Conservation (phyloP, 2,113 vertebrate species). For the Addax nasomaculatus region DNA sequence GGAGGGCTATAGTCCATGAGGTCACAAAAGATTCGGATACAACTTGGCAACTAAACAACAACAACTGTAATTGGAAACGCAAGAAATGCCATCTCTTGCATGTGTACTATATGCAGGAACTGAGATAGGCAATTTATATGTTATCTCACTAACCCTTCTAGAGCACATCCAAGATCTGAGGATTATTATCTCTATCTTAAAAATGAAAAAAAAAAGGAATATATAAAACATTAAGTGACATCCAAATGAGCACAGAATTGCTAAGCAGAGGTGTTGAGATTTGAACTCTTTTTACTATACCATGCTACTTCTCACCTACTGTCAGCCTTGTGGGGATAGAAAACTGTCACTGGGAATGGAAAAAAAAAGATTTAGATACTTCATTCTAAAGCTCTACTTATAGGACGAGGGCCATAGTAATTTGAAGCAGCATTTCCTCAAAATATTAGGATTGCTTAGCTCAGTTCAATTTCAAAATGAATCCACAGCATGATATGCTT, state of each 20-base stretch:
- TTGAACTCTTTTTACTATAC: not conserved
- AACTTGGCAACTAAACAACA: not conserved
- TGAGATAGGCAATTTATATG: not conserved
- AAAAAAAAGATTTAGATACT: not conserved
- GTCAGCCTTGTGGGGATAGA: not conserved
- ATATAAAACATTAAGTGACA: not conserved
- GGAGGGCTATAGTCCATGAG: not conserved
- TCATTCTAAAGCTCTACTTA: not conserved
- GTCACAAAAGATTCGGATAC: not conserved
- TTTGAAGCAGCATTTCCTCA: not conserved
- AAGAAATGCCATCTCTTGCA: not conserved
- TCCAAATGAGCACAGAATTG: not conserved
- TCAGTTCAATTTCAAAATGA: not conserved
- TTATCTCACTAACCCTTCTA: not conserved
- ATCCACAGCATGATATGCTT: not conserved
- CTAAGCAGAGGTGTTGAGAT: not conserved
- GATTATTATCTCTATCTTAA: not conserved
- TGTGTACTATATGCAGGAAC: not conserved
- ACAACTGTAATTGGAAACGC: not conserved
- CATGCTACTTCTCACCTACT: not conserved
- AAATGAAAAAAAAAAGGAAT: not conserved
- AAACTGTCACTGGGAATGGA: not conserved
- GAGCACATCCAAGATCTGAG: not conserved
- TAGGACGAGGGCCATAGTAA: not conserved
- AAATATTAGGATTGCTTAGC: not conserved